A percentile compares a stretch with the other conserved stretches of the same genome.
Evolutionary conservation across 2,888 invertebrate species (phyloP).

Genomic region (Ichneumoninae sp.): DNA sequence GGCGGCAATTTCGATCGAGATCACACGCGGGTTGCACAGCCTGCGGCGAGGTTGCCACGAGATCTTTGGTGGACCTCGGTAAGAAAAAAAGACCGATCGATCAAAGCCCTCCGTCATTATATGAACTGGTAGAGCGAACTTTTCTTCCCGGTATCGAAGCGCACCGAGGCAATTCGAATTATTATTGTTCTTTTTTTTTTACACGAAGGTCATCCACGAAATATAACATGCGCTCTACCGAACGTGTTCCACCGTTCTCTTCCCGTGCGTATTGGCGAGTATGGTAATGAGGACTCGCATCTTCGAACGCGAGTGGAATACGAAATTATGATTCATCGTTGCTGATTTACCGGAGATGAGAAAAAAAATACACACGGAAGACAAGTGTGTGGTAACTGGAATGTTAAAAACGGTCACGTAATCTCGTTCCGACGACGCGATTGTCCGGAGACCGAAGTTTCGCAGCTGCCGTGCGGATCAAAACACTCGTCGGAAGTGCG

Average conservation of each 20-base stretch:
- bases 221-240: background rate
- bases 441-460: constrained; percentile 29
- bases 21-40: constrained; percentile 52
- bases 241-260: background rate
- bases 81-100: constrained; percentile 50
- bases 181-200: background rate
- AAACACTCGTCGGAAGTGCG: constrained; percentile 14
- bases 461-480: constrained; percentile 28
- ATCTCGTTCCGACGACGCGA: constrained; percentile 27
- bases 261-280: background rate
- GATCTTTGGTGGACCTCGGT: constrained; percentile 44
- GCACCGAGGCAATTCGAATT: background rate
- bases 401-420: constrained; percentile 42
- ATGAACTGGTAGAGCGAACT: background rate
- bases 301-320: constrained; percentile 40
- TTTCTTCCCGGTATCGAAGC: background rate
- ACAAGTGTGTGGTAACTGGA: constrained; percentile 1
- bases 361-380: constrained; percentile 8
- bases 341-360: constrained; percentile 22
- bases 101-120: constrained; percentile 15
- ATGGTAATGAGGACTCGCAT: constrained; percentile 16
- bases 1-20: constrained; percentile 56
- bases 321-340: constrained; percentile 22
- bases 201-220: background rate
- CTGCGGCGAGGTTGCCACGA: constrained; percentile 58